Conservation (phyloP, 2,113 vertebrate species). For the Fulmarus glacialis region DNA sequence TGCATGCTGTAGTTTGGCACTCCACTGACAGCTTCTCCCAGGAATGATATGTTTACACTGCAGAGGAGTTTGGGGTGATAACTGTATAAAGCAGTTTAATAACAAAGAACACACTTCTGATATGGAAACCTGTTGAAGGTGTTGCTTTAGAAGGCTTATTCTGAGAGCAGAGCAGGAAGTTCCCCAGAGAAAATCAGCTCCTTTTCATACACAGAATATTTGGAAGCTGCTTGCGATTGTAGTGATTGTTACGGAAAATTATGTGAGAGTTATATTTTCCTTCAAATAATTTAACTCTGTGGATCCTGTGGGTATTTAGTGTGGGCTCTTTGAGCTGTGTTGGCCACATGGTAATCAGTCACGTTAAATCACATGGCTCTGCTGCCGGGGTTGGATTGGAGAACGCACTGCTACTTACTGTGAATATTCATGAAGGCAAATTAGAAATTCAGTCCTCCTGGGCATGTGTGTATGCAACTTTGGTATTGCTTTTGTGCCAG, state of each 20-base stretch:
- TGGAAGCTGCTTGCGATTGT: conserved; percentile 11
- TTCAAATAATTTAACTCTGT: conserved; percentile 55
- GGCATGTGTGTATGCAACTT: not conserved
- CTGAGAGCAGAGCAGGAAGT: not conserved
- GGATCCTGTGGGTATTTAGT: conserved; percentile 37
- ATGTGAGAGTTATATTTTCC: conserved; percentile 23
- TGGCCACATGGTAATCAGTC: conserved; percentile 30
- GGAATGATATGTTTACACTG: conserved; percentile 66
- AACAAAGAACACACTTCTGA: conserved; percentile 14
- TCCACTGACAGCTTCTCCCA: conserved; percentile 57
- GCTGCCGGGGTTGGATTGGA: conserved; percentile 25
- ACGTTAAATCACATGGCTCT: not conserved
- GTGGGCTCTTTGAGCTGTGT: not conserved
- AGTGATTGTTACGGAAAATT: conserved; percentile 36
- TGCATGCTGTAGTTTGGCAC: conserved; percentile 61
- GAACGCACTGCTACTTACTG: not conserved
- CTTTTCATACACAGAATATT: conserved; percentile 7
- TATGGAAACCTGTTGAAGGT: conserved; percentile 28
- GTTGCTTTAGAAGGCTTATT: not conserved
- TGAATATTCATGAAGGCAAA: conserved; percentile 44
- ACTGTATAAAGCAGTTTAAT: conserved; percentile 55
- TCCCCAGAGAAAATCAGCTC: conserved; percentile 14
- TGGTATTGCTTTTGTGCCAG: not conserved
- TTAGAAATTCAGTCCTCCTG: not conserved
- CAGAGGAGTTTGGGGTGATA: conserved; percentile 53